Base-by-base conservation (phyloP, 2,888 invertebrate genomes). In the Syrista parreyssii region DNA sequence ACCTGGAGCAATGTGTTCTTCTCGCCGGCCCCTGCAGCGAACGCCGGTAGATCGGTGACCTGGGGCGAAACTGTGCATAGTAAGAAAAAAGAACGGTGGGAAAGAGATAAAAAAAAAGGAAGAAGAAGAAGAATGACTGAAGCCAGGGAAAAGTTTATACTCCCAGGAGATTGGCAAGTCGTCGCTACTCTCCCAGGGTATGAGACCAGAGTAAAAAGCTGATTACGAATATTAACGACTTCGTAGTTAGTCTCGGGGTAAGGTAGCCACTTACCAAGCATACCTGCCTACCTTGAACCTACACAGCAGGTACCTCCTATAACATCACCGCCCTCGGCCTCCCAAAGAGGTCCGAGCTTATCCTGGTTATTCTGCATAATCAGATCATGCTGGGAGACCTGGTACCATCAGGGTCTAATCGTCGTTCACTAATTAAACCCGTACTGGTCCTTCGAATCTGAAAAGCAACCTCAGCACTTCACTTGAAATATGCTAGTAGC, bases 311-410 rank as follows among this genome's bases (percentile, higher is more conserved):
- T 15, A 40, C 40, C 40, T 40, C 15, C 40, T 0, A 15, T 15
- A 15, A 15, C 40, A 15, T 40, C 15, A 40, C 15, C 40, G 6
- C 15, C 15, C 15, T 40, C 4, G 15, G 15, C 0, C 4, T 6
- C 79, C 68, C 40, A 79, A 31, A 77, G 78, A 84, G 84, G 85
- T 85, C 82, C 80, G 78, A 79, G 84, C 86, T 87, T 85, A 85
- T 86, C 84, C 83, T 79, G 75, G 76, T 79, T 78, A 82, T 83
- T 88, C 86, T 87, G 84, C 87, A 87, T 88, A 88, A 88, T 88
- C 83, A 81, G 84, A 84, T 86, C 84, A 73, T 6, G 6, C 40
- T 40, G 40, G 15, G 40, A 15, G 15, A 6, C 40, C 40, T 40
- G 15, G 40, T 15, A 15, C 6, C 40, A 15, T 40, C 40, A 40